Base-by-base conservation (phyloP, 2,888 invertebrate genomes). In the Synanthedon vespiformis region DNA sequence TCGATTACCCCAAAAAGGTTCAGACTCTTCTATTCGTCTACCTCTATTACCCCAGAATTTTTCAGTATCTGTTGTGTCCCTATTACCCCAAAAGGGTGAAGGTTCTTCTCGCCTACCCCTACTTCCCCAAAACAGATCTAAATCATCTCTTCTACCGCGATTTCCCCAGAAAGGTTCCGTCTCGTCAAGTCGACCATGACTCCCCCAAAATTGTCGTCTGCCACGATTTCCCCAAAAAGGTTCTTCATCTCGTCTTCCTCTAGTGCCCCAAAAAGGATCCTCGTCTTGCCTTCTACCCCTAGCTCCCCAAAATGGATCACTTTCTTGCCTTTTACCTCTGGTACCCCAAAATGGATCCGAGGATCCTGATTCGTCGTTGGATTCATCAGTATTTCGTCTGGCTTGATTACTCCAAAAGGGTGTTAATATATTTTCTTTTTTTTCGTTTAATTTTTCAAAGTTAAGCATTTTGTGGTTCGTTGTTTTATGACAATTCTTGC, bases 371-470 rank as follows among this genome's bases (percentile, higher is more conserved):
- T 55, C 52, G 14, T 10, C 73, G 68, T 58, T 72, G 65, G 51
- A 72, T 64, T 47, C 34, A 47, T 40, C 41, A 44, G 49, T 52
- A 51, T 16, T 40, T 48, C 51, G 40, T 48, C 74, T 66, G 5
- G 75, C 78, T 54, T 75, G 65, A 8, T 68, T 75, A 3, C 73
- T 77, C 81, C 80, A 81, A 64, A 79, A 80, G 1, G 74, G 80
- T 22, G 64, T 60, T 6, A 67, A 54, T 14, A 60, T 62, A 49
- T 79, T 73, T 22, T 74, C 70, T 56, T 68, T 65, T 44, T 66
- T 58, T 14, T 54, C 52, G 52, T 55, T 57, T 13, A 49, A 22
- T 40, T 27, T 16, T 10, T 48, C 22, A 51, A n/a, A 55, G 50
- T 51, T 11, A 48, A 40, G 50, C 57, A 52, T 34, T 55, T 53